Percentiles rank a stretch among this genome's conserved stretches.
Conservation (phyloP, 2,797 vertebrate genomes). For the Scolopax bukidnonensis region DNA sequence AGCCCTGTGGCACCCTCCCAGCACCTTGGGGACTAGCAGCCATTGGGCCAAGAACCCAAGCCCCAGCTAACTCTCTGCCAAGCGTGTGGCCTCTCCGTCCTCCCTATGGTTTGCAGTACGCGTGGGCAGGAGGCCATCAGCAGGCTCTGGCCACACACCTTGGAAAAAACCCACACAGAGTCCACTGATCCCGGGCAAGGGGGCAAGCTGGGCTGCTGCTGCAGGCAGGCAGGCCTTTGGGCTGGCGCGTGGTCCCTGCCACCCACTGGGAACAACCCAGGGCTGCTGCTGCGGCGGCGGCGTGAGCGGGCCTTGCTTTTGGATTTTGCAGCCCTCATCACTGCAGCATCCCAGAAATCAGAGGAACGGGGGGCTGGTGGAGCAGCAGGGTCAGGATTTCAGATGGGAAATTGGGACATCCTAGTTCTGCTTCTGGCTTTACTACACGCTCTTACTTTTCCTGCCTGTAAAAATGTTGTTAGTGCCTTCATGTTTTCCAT, state of each 20-base stretch:
- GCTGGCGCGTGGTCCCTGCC: not conserved
- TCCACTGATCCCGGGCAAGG: not conserved
- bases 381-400: not conserved
- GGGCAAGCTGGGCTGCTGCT: not conserved
- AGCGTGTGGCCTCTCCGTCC: not conserved
- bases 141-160: not conserved
- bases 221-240: rapidly evolving
- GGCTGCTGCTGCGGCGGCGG: not conserved
- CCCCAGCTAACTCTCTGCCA: not conserved
- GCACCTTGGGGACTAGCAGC: not conserved
- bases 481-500: not conserved
- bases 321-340: not conserved
- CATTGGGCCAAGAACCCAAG: not conserved
- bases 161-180: rapidly evolving
- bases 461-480: not conserved
- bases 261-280: rapidly evolving
- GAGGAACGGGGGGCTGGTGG: not conserved
- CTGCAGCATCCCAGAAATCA: not conserved
- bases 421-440: not conserved
- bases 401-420: not conserved
- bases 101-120: not conserved
- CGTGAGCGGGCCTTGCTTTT: not conserved
- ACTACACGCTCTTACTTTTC: not conserved
- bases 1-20: not conserved
- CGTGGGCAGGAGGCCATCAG: not conserved